Evolutionary conservation across 37 sponge, comb jelly and placozoan genomes (phyloP), one percentile per base, ranked within the genome.

Genomic region (Halichondria panicea): DNA sequence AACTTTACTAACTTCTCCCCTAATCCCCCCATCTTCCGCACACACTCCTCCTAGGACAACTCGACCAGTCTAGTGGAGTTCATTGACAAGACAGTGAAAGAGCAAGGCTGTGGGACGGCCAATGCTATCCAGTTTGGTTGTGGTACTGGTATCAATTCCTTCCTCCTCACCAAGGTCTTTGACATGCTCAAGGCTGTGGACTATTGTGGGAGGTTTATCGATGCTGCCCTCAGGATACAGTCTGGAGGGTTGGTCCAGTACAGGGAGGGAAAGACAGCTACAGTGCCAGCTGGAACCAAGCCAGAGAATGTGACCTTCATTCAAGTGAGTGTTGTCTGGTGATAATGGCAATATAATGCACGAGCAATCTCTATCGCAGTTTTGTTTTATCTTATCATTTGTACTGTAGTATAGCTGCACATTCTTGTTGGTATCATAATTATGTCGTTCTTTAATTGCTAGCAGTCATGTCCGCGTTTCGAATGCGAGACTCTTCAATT

Each of bases 151-250:
- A 37, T 70, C 63, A 66, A 48, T 28, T 60, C 77, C 15, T 84
- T 90, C 43, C 58, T 65, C 6, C 74, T 90, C 33, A 43, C 82
- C 1, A 80, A 63, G n/a, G 30, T 27, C 15, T 90, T 90, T 69
- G 1, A 84, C 36, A 68, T 70, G 55, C 86, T 90, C 24, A 42
- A 88, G 40, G 93, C 89, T 9, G 60, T 92, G 4, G 93, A 92
- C 52, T 92, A 72, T 63, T 75, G 67, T 71, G 93, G 85, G 1
- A 44, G 88, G 15, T 70, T 84, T 25, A 72, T 88, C 42, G 86
- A 88, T 57, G 61, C 74, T 30, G 84, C 89, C 13, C 24, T 72
- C 34, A 8, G 72, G 52, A 66, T 86, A 28, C 78, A 91, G 46
- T 27, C 12, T 4, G 73, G 65, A 15, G 27, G 15, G 25, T 24